Evolutionary conservation across 2,888 invertebrate species (phyloP), one percentile per base, ranked within the genome.

Genomic region (Miltochrista miniata): DNA sequence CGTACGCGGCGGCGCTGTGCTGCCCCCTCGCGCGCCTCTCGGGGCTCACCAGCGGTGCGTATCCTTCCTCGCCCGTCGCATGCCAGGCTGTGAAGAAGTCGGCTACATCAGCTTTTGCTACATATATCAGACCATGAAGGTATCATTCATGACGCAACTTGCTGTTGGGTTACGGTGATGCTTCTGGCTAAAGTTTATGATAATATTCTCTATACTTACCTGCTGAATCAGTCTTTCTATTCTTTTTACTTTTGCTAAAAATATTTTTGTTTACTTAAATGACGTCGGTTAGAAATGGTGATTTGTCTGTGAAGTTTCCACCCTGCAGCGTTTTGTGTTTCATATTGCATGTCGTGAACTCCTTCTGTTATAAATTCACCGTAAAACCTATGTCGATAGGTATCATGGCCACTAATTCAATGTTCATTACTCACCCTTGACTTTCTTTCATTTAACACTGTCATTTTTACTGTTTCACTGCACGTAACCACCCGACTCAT

Each of bases 1-100:
- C 98, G 45, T 98, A 98, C 89, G 95, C 95, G 62, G 95, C 95
- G 0, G 95, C 96, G 7, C 92, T 97, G 54, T 93, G 95, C 81
- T 96, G 95, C 77, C 90, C 93, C 33, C 87, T 93, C 11, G 77
- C 93, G 45, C 83, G 93, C 38, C 88, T 93, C 39, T 87, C 93
- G 30, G 93, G 93, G 62, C 86, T 93, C 71, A 93, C 93, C 75
- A 94, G 94, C 85, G 93, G 93, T 85, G 94, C 89, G 91, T 91
- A 91, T 90, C 87, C 84, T 49, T 83, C 89, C 54, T 81, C 87
- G 81, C 88, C 87, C 56, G 78, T 75, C 73, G 81, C 85, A 81
- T 81, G 83, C 79, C 77, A 63, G 52, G 70, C 72, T 52, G 59
- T 72, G 65, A 81, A 68, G 80, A 84, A 81, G 72, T 72, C 77